phyloP scores from a whole-genome alignment of 2,888 invertebrate genomes.

The Limnephilus marmoratus region DNA sequence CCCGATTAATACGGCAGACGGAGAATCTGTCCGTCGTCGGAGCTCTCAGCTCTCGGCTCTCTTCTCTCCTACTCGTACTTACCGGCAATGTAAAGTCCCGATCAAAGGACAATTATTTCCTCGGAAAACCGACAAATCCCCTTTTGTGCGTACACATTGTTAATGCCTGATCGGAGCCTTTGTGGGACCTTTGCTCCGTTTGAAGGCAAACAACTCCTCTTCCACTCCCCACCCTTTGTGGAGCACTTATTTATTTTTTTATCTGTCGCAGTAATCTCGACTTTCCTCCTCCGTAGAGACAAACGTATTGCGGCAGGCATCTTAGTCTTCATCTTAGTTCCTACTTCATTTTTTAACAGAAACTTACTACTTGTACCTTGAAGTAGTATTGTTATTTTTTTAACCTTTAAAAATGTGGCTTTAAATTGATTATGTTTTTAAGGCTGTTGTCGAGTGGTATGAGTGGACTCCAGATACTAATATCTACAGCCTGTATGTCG shows the following conservation, averaged over 20 bases:
- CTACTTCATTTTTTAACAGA: background rate
- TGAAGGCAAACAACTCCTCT: background rate
- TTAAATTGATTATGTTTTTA: background rate
- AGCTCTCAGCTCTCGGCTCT: background rate
- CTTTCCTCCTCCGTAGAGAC: conserved; percentile 6
- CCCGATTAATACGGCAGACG: background rate
- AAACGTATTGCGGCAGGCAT: background rate
- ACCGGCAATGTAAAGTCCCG: conserved; percentile 30
- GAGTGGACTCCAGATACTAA: no score
- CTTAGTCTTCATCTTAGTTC: background rate
- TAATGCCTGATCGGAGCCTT: conserved; percentile 59
- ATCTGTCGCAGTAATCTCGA: conserved; percentile 43
- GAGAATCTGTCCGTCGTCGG: background rate
- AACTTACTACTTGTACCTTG: background rate
- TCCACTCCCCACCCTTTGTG: conserved; percentile 2
- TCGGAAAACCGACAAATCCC: conserved; percentile 56
- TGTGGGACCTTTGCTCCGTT: conserved; percentile 36
- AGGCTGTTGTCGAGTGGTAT: background rate
- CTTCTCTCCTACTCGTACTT: background rate
- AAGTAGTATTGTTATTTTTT: background rate
- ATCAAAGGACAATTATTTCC: conserved; percentile 63
- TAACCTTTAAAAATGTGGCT: background rate
- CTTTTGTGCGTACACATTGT: conserved; percentile 57
- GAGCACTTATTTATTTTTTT: conserved; percentile 43
- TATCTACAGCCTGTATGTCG: no score